Evolutionary conservation across 2,888 invertebrate genomes (phyloP), one percentile per base, ranked within the genome.

Genomic region (Ctena decussata): DNA sequence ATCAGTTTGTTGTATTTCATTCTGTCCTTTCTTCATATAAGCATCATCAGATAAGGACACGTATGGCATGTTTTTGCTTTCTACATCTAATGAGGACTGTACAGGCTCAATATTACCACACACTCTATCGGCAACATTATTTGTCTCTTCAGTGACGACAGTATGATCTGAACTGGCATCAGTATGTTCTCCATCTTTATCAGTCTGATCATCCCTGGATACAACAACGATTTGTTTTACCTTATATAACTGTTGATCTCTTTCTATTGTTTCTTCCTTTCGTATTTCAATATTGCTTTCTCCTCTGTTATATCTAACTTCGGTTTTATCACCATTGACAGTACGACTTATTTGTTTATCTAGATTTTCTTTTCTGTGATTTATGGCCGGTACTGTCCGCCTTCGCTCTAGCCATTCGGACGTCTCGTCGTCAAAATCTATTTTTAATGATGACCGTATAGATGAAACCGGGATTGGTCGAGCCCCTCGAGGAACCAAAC

Each of bases 181-280:
- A 8, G 37, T 65, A 24, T 41, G 11, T 27, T 60, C 41, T 0
- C 6, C 57, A 30, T 3, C 27, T 12, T 44, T 27, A 41, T 35
- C 49, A 32, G 3, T 15, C 37, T 77, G 77, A n/a, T 81, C 81
- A 41, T 85, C 79, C 5, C 77, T 69, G 6, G 88, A 88, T n/a
- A 88, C 88, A 35, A 88, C 85, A 71, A 88, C 83, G 44, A 88
- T 88, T 60, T 88, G 88, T 73, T 88, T 88, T 18, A 88, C 84
- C 32, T 81, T 85, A 35, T 85, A 85, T 8, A 53, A 21, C 32
- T 83, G 83, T n/a, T 85, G 37, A 46, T 84, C 83, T 53, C 80
- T 83, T 60, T 85, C 79, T 2, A 88, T 44, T 18, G 79, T 81
- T 44, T 88, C 85, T 49, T 84, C 60, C 73, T 83, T 85, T 12